Evolutionary conservation across 2,888 invertebrate species (phyloP).

Genomic region (Amphimallon solstitiale): DNA sequence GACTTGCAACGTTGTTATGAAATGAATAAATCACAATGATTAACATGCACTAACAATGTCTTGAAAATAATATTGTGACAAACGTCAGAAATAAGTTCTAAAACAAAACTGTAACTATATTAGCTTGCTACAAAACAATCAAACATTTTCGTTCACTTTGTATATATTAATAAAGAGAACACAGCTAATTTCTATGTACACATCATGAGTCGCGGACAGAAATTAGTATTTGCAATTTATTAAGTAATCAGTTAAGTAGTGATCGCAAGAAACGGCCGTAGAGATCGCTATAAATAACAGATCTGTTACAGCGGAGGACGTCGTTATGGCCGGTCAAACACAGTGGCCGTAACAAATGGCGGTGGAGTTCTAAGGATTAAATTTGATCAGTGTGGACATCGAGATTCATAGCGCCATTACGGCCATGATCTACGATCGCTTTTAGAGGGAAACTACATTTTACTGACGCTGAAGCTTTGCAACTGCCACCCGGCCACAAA

Average conservation of each 20-base stretch:
- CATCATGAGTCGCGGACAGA: slow-evolving; percentile 24
- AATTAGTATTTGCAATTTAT: slow-evolving; percentile 41
- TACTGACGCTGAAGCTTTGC: slow-evolving; percentile 50
- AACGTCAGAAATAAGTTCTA: too few species aligned
- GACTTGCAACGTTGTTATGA: too few species aligned
- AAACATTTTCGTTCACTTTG: slow-evolving; percentile 17
- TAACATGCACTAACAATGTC: too few species aligned
- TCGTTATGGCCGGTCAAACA: slow-evolving; percentile 57
- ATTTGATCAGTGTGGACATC: slow-evolving; percentile 66
- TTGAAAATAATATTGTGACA: too few species aligned
- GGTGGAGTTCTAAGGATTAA: slow-evolving; percentile 63
- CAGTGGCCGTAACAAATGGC: slow-evolving; percentile 52
- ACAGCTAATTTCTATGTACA: slow-evolving; percentile 29
- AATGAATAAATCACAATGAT: too few species aligned
- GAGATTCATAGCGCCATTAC: slow-evolving; percentile 66
- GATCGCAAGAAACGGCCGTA: slow-evolving; percentile 49
- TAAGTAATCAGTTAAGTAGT: slow-evolving; percentile 51
- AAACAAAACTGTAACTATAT: slow-evolving; percentile 1
- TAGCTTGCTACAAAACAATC: not conserved
- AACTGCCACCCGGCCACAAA: slow-evolving; percentile 50
- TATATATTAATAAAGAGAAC: not conserved
- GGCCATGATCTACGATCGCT: slow-evolving; percentile 63
- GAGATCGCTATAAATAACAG: slow-evolving; percentile 49
- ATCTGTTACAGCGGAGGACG: slow-evolving; percentile 50
- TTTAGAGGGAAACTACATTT: slow-evolving; percentile 59